A percentile compares a stretch with the other conserved stretches of the same genome.
These are phyloP conservation scores for Epinotia demarniana DNA, from an alignment of 2,888 invertebrate species.

Conservation along the genomic window DNA sequence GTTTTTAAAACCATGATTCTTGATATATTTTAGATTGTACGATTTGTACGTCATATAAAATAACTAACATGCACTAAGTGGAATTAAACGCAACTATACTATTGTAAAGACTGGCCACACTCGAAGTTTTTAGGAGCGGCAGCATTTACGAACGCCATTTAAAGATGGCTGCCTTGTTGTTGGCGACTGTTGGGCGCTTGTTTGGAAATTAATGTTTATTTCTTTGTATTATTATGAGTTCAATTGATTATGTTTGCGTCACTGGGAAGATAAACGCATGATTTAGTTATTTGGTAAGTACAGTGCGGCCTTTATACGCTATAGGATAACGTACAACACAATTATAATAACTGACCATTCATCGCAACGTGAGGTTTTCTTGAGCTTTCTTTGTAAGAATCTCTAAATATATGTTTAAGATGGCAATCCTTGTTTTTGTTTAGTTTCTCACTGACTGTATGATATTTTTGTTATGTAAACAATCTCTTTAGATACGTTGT, in stretches of 20 bases:
- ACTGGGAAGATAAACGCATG: slow-evolving; percentile 57
- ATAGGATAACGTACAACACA: slow-evolving; percentile 41
- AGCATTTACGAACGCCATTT: slow-evolving; percentile 65
- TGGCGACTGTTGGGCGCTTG: slow-evolving; percentile 81
- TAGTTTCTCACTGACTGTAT: slow-evolving; percentile 35
- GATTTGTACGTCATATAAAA: not conserved
- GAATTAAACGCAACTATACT: slow-evolving; percentile 20
- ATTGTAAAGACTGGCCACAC: slow-evolving; percentile 46
- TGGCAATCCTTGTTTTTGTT: slow-evolving; percentile 44
- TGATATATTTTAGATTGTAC: not conserved
- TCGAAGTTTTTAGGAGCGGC: slow-evolving; percentile 46
- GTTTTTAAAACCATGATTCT: too few relatives aligned
- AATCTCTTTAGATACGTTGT: slow-evolving; percentile 59
- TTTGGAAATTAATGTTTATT: slow-evolving; percentile 79
- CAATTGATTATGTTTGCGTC: slow-evolving; percentile 58
- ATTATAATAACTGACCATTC: slow-evolving; percentile 56
- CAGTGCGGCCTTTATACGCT: slow-evolving; percentile 41
- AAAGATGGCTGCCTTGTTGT: slow-evolving; percentile 83
- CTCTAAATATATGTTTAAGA: slow-evolving; percentile 49
- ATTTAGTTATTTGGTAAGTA: slow-evolving; percentile 68
- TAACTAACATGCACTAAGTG: slow-evolving; percentile 5
- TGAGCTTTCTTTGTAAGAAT: slow-evolving; percentile 47
- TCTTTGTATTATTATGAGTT: slow-evolving; percentile 71
- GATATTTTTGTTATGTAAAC: slow-evolving; percentile 18
- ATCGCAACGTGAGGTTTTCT: slow-evolving; percentile 74